These are phyloP conservation scores for Rhincodon typus DNA, from an alignment of 2,797 vertebrate genomes.

Conservation along the genomic window DNA sequence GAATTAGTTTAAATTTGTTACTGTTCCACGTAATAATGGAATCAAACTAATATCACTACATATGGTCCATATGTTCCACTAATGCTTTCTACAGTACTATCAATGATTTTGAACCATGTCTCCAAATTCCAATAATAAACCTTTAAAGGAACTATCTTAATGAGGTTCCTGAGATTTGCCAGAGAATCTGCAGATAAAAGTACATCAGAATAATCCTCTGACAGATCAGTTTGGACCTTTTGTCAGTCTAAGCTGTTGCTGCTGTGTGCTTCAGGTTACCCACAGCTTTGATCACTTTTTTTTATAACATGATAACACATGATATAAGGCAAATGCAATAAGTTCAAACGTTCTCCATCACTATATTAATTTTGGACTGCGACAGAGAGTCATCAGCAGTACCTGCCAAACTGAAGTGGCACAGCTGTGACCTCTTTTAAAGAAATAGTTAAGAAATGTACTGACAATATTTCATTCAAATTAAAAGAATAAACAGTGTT, in stretches of 20 bases:
- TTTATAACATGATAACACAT: background rate
- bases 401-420: background rate
- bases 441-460: background rate
- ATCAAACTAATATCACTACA: background rate
- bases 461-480: background rate
- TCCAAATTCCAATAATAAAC: background rate
- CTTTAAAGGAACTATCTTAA: background rate
- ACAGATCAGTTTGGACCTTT: background rate
- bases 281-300: background rate
- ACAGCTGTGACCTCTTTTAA: background rate
- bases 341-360: background rate
- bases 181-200: background rate
- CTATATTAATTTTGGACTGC: background rate
- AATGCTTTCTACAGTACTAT: background rate
- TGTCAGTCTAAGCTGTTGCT: background rate
- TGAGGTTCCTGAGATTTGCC: background rate
- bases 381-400: background rate
- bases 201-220: background rate
- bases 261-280: background rate
- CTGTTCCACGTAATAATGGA: background rate
- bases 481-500: background rate
- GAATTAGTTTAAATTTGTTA: background rate
- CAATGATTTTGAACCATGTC: background rate
- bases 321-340: background rate
- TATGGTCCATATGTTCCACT: background rate